A percentile compares a stretch with the other conserved stretches of the same genome.
Conservation (phyloP, 2,113 vertebrate genomes). For the Nothoprocta pentlandii region DNA sequence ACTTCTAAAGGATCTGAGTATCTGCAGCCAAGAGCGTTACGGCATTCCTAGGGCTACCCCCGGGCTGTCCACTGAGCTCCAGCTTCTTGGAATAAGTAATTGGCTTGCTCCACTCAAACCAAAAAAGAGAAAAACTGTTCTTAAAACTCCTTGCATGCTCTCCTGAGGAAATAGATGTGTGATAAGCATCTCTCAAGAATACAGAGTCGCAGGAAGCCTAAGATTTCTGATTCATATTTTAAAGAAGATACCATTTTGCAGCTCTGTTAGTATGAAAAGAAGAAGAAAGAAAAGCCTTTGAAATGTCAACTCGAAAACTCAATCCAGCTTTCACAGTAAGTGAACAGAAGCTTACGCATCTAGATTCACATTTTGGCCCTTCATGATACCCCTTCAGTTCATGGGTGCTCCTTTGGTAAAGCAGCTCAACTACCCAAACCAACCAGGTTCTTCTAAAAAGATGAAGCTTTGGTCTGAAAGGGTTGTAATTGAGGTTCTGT, state of each 20-base stretch:
- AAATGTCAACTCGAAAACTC: background rate
- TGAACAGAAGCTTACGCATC: background rate
- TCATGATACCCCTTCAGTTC: background rate
- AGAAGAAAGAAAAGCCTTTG: background rate
- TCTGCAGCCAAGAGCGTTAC: slow-evolving; percentile 1
- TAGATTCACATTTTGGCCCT: background rate
- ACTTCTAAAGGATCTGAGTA: slow-evolving; percentile 24
- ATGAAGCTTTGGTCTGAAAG: background rate
- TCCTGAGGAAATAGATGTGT: background rate
- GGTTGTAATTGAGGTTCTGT: background rate
- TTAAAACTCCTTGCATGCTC: background rate
- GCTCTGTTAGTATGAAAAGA: background rate
- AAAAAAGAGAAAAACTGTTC: slow-evolving; percentile 22
- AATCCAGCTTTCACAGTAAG: background rate
- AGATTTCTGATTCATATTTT: background rate
- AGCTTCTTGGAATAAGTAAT: slow-evolving; percentile 26
- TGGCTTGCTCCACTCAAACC: background rate
- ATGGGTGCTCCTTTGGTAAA: background rate
- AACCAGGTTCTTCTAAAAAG: background rate
- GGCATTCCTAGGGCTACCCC: background rate
- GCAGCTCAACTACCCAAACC: background rate
- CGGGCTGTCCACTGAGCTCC: slow-evolving; percentile 16
- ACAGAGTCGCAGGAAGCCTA: slow-evolving; percentile 4
- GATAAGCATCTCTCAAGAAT: slow-evolving; percentile 5
- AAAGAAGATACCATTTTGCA: background rate